These are phyloP conservation scores for Heliothis subflexa DNA, from an alignment of 1,140 invertebrate species.

Conservation along the genomic window DNA sequence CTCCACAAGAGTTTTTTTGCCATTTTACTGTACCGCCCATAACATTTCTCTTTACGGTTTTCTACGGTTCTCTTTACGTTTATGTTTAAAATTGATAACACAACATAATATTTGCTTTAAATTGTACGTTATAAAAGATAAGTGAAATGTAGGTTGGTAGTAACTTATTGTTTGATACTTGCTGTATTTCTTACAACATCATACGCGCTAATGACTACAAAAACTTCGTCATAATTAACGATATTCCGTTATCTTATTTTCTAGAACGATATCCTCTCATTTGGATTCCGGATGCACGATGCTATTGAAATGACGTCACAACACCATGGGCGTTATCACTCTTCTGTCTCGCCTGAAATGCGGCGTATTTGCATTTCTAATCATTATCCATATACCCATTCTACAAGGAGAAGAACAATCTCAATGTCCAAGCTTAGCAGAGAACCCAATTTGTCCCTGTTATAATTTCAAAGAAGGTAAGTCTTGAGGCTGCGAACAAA, in stretches of 20 bases:
- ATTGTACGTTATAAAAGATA: not conserved
- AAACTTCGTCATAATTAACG: not conserved
- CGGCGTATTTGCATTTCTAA: slow-evolving; percentile 76
- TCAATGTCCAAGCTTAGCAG: slow-evolving; percentile 90
- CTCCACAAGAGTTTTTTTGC: too few relatives aligned
- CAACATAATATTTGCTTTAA: too few relatives aligned
- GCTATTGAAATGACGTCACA: slow-evolving; percentile 80
- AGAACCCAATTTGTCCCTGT: slow-evolving; percentile 93
- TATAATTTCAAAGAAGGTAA: slow-evolving; percentile 95
- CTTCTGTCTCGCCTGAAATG: slow-evolving; percentile 73
- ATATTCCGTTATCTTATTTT: not conserved
- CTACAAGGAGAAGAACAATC: slow-evolving; percentile 84
- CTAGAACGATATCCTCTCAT: slow-evolving; percentile 32
- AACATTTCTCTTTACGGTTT: too few relatives aligned
- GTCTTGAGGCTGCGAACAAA: slow-evolving; percentile 28
- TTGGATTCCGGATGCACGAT: slow-evolving; percentile 69
- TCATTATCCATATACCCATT: slow-evolving; percentile 81
- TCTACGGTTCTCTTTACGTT: too few relatives aligned
- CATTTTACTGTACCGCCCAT: not conserved
- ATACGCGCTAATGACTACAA: not conserved
- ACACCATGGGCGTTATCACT: slow-evolving; percentile 78
- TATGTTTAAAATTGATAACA: too few relatives aligned
- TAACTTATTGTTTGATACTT: too few relatives aligned
- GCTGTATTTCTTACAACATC: not conserved
- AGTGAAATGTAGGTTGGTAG: not conserved